A percentile compares a stretch with the other conserved stretches of the same genome.
Conservation (phyloP, 2,888 invertebrate species). For the Ichneumoninae sp. region DNA sequence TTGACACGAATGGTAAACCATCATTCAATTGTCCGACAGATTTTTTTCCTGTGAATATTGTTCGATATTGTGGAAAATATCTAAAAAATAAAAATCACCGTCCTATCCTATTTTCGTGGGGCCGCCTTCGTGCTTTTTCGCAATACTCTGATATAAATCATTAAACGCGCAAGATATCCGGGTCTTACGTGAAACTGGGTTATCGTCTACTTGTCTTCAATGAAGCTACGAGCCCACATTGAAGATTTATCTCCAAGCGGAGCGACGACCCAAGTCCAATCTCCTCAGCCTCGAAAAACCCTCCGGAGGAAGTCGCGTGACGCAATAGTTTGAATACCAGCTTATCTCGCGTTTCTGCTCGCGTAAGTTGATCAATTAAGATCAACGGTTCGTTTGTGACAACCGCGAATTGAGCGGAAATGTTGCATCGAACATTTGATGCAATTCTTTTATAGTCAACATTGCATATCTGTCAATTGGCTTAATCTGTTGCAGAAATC, state of each 20-base stretch:
- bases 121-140: not conserved
- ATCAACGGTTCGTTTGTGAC: constrained; percentile 50
- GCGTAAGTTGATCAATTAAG: constrained; percentile 52
- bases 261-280: constrained; percentile 72
- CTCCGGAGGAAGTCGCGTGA: constrained; percentile 26
- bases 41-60: no score
- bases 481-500: constrained; percentile 65
- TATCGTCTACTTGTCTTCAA: constrained; percentile 77
- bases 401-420: constrained; percentile 24
- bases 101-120: not conserved
- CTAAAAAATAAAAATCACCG: not conserved
- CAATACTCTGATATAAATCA: not conserved
- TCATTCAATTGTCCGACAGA: no score
- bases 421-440: not conserved
- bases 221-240: constrained; percentile 66
- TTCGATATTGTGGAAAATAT: no score
- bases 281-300: constrained; percentile 10
- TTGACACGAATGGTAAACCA: no score
- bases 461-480: not conserved
- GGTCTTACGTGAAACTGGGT: constrained; percentile 75
- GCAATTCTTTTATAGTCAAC: not conserved
- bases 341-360: constrained; percentile 27
- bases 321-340: constrained; percentile 39
- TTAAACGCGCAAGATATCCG: constrained; percentile 33
- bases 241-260: constrained; percentile 75